Evolutionary conservation across 1,140 invertebrate genomes (phyloP), one percentile per base, ranked within the genome.

Genomic region (Drosophila ogumai): DNA sequence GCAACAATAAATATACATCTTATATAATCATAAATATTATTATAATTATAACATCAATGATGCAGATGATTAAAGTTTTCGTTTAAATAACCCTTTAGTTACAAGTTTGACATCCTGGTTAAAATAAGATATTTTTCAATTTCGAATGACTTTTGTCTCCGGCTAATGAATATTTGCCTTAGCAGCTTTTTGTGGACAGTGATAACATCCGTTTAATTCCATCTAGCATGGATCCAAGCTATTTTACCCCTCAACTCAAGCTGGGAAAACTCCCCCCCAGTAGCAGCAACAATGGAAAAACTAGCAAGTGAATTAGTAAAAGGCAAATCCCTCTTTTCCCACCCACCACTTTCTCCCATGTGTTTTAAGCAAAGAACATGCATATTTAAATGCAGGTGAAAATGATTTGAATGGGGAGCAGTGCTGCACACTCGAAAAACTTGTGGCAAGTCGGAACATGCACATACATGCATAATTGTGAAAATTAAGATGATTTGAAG

Each of bases 301-400:
- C 44, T 8, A 9, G 43, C 43, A 41, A 65, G 34, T 49, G 34
- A 65, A 67, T 65, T 67, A 32, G 60, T 68, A 43, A 46, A 46
- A 56, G 34, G 58, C 8, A 65, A 67, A 67, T 31, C 32, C 44
- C 46, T 12, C 31, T 17, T 32, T 34, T 2, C 10, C 12, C 32
- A 8, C 49, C 13, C 3, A 7, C 66, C 59, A 49, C 28, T 31
- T 41, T 38, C 22, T 50, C 46, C 60, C 75, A 57, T 44, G 56
- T 69, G 76, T 38, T 46, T 25, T 46, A 3, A 46, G 55, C 55
- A 60, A 65, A 67, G 50, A 75, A 54, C 79, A 79, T 79, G 73
- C 75, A 81, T 81, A 71, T 66, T 81, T 76, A 75, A 81, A 38
- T 41, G 64, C 44, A 31, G 32, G 77, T 52, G 46, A 80, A 75